phyloP scores from a whole-genome alignment of 1,140 invertebrate species.

The Chymomyza costata region DNA sequence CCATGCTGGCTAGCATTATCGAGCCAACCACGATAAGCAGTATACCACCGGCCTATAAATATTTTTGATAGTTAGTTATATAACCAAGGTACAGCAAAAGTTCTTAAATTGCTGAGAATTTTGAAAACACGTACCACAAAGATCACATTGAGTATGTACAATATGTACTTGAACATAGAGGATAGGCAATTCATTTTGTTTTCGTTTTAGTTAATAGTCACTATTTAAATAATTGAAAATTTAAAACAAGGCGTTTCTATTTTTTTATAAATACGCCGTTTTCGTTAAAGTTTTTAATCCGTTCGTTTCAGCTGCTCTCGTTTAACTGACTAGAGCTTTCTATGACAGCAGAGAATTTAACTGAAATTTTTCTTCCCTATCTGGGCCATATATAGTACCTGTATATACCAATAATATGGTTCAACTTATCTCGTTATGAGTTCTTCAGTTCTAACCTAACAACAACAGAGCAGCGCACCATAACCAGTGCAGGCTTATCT shows the following conservation, averaged over 20 bases:
- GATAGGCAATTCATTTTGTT: constrained; percentile 67
- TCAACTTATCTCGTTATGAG: constrained; percentile 45
- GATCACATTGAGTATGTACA: constrained; percentile 66
- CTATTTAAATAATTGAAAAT: too few species aligned
- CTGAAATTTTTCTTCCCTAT: constrained; percentile 28
- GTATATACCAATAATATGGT: not conserved
- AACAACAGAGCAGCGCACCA: too few species aligned
- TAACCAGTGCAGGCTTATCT: not conserved
- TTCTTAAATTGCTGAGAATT: too few species aligned
- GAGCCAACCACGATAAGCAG: constrained; percentile 80
- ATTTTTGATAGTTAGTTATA: too few species aligned
- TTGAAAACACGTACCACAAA: constrained; percentile 62
- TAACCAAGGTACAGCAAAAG: too few species aligned
- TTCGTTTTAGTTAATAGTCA: constrained; percentile 10
- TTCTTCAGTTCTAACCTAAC: too few species aligned
- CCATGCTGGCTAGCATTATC: constrained; percentile 76
- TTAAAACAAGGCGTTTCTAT: too few species aligned
- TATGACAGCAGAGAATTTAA: constrained; percentile 34
- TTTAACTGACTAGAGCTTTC: constrained; percentile 31
- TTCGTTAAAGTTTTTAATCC: constrained; percentile 12
- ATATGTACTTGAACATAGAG: constrained; percentile 62
- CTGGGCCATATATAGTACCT: too few species aligned
- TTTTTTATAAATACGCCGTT: too few species aligned
- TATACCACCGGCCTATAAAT: constrained; percentile 79
- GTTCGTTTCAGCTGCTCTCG: constrained; percentile 31